Evolutionary conservation across 2,113 vertebrate species (phyloP).

Genomic region (Petrocephalus microphthalmus): DNA sequence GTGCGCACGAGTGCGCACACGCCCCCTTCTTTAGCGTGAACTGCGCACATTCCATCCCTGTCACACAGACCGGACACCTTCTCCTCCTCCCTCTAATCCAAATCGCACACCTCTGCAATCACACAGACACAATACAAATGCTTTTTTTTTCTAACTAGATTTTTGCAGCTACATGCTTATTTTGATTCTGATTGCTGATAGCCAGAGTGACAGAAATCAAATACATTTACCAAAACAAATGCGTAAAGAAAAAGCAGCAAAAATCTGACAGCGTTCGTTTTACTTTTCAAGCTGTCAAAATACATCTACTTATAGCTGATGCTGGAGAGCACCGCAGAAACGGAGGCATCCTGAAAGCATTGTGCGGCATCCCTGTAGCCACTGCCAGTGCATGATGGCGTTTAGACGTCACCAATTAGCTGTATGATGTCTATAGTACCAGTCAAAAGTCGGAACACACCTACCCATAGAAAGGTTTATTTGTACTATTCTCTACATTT

Average conservation of each 20-base stretch:
- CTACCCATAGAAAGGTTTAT: background rate
- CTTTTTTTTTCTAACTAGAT: background rate
- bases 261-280: background rate
- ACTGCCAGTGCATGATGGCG: background rate
- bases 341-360: background rate
- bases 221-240: background rate
- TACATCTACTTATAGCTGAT: background rate
- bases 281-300: background rate
- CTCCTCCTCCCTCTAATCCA: constrained; percentile 3
- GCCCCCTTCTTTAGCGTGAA: background rate
- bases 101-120: constrained; percentile 1
- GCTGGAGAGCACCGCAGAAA: background rate
- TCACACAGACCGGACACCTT: constrained; percentile 3
- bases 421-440: background rate
- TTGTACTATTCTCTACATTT: background rate
- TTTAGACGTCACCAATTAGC: background rate
- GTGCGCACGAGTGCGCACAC: constrained; percentile 11
- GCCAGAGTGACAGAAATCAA: background rate
- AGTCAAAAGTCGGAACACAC: background rate
- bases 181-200: background rate
- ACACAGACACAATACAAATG: background rate
- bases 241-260: background rate
- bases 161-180: background rate
- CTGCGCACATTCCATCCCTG: background rate
- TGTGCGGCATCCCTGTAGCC: background rate